Conservation (phyloP, 2,113 vertebrate species). For the Diadophis punctatus region DNA sequence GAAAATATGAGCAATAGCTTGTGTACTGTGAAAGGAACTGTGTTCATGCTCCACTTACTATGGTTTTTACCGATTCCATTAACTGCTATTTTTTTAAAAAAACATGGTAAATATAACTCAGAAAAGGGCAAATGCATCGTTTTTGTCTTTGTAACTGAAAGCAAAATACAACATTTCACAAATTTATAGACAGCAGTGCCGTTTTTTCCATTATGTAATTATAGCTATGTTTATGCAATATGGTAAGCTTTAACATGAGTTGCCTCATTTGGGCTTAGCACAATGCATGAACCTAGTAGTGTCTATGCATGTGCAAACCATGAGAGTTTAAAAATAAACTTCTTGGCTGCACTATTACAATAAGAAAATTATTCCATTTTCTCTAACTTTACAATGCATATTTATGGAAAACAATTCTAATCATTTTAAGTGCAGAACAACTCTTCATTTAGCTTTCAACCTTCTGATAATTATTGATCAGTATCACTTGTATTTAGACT, state of each 20-base stretch:
- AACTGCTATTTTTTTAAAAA: background rate
- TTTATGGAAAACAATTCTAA: background rate
- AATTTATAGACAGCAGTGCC: background rate
- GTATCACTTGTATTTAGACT: background rate
- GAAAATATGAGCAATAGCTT: background rate
- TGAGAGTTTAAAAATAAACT: background rate
- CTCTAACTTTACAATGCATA: background rate
- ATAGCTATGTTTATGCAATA: background rate
- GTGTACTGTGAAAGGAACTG: background rate
- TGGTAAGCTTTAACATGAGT: background rate
- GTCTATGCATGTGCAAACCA: background rate
- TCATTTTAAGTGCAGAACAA: background rate
- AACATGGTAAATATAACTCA: background rate
- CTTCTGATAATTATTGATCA: background rate
- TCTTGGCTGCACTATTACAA: background rate
- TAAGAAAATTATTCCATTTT: background rate
- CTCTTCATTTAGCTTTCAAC: background rate
- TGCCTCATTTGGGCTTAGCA: background rate
- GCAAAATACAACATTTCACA: background rate
- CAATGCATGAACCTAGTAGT: background rate
- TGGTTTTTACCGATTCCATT: background rate
- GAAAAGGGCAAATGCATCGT: background rate
- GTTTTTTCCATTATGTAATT: background rate
- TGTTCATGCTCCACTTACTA: background rate
- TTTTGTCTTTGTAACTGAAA: background rate